phyloP scores from a whole-genome alignment of 2,797 vertebrate genomes.

The Aotus griseimembra region DNA sequence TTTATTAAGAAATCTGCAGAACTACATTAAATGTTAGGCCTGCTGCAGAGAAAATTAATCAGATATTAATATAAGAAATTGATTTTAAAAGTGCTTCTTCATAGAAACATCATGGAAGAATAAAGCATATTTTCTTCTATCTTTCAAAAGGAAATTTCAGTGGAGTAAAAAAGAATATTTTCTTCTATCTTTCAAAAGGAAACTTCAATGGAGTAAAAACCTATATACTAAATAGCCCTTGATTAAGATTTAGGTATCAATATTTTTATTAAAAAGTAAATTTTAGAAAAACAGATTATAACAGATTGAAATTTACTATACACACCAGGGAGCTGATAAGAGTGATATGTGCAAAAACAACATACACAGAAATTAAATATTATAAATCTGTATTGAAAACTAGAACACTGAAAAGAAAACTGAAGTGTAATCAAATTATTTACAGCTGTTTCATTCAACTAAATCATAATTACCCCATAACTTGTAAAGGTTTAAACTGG shows the following conservation, averaged over 20 bases:
- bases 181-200: neutral
- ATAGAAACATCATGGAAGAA: constrained; percentile 1
- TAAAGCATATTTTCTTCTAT: neutral
- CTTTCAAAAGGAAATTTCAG: constrained; percentile 46
- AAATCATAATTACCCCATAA: neutral
- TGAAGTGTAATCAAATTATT: neutral
- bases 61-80: neutral
- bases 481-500: neutral
- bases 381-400: neutral
- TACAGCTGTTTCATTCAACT: neutral
- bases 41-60: neutral
- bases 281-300: neutral
- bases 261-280: constrained; percentile 32
- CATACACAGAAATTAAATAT: constrained; percentile 15
- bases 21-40: neutral
- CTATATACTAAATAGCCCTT: constrained; percentile 23
- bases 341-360: neutral
- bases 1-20: neutral
- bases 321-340: neutral
- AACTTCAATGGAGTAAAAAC: constrained; percentile 36
- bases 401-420: neutral
- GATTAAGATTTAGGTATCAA: constrained; percentile 8
- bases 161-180: constrained; percentile 11
- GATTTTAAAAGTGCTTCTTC: neutral
- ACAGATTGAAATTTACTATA: neutral